Evolutionary conservation across 2,113 vertebrate species (phyloP), one percentile per base, ranked within the genome.

Genomic region (Psilopsiagon aurifrons): DNA sequence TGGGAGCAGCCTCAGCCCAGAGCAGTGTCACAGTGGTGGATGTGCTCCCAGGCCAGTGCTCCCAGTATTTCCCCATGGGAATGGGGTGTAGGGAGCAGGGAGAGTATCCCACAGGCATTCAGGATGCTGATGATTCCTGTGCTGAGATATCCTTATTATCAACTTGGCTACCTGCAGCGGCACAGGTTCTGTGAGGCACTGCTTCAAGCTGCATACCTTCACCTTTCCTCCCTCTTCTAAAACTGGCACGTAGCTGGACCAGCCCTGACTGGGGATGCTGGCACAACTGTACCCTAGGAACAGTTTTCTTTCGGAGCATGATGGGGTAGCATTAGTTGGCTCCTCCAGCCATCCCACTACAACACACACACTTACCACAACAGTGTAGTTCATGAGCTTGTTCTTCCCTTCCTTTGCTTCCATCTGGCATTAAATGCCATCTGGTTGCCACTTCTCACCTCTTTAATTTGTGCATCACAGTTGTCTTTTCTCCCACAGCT

Each of bases 401-500:
- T 54, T 87, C 66, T 63, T 44, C 15, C 6, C 23, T 71, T 39
- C 23, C 57, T n/a, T 7, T 28, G 28, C 7, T 12, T 55, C 47
- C 18, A 57, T 47, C 2, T 8, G 63, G 57, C 75, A 41, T 39
- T 28, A 13, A 37, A 16, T 4, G 7, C 23, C 1, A 1, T 1
- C 55, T 19, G n/a, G 37, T 44, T 31, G 19, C 35, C 24, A 4
- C 3, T 41, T 59, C 25, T 59, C 52, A 29, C 51, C 70, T 75
- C 70, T 57, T 18, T 14, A 6, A 29, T 23, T n/a, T 19, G 51
- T n/a, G 17, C 70, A 11, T 73, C 33, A 20, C 5, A 1, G 25
- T 31, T 16, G 10, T 12, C 35, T 44, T 51, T 71, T 33, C 31
- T 51, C 37, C 25, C 25, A 25, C 0, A 0, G 3, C 37, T 1